phyloP scores from a whole-genome alignment of 1,140 invertebrate species.

The Drosophila punjabiensis region DNA sequence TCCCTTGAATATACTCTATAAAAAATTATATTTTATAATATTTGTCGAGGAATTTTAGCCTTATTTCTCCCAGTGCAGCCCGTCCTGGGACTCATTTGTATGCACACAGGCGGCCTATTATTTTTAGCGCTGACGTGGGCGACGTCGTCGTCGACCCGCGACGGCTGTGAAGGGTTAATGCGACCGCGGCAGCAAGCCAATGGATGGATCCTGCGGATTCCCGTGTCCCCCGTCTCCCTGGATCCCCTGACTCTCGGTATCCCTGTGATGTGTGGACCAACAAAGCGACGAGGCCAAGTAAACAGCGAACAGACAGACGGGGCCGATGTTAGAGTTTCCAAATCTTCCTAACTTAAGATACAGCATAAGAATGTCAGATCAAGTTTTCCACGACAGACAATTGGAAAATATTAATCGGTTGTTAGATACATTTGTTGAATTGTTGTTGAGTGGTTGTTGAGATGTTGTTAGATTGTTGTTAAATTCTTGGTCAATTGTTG shows the following conservation, averaged over 20 bases:
- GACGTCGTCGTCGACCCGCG: constrained; percentile 32
- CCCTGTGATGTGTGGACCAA: constrained; percentile 27
- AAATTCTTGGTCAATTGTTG: too few species aligned
- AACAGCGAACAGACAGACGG: constrained; percentile 2
- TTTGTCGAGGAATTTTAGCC: too few species aligned
- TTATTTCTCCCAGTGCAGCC: background rate
- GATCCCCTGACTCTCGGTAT: background rate
- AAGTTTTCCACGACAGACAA: too few species aligned
- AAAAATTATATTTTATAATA: background rate
- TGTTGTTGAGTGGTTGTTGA: too few species aligned
- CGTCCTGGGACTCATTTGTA: constrained; percentile 74
- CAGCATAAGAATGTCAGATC: too few species aligned
- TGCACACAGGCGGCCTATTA: constrained; percentile 81
- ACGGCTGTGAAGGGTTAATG: constrained; percentile 51
- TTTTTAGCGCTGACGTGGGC: constrained; percentile 74
- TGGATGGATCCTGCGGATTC: constrained; percentile 40
- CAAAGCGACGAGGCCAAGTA: constrained; percentile 9
- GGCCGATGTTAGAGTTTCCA: background rate
- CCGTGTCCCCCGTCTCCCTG: background rate
- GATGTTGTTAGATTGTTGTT: too few species aligned
- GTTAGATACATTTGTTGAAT: background rate
- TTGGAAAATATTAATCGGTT: background rate
- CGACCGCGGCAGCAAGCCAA: constrained; percentile 47
- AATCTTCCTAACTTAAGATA: background rate
- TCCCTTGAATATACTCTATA: background rate